Evolutionary conservation across 2,113 vertebrate species (phyloP), one percentile per base, ranked within the genome.

Genomic region (Pantherophis guttatus): DNA sequence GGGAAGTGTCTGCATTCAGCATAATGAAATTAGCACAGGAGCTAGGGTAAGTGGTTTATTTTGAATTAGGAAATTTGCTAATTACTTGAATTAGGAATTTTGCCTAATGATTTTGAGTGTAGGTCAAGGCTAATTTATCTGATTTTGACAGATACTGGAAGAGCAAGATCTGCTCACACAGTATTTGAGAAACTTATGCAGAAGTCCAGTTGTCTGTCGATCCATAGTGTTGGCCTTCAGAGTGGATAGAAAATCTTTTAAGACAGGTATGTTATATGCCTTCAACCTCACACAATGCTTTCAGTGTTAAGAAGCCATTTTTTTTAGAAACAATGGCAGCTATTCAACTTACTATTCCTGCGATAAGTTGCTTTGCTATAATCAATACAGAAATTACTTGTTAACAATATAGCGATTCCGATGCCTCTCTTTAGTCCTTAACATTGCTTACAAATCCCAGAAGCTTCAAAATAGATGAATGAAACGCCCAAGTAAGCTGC

Each of bases 1-100:
- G 95, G 98, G 98, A 96, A 97, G 96, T 0, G 33, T 99, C 58
- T 95, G 33, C 58, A 92, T 98, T 44, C 97, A 97, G 70, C 96
- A 97, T 0, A 95, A 96, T 3, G 98, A 98, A 53, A 96, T 94
- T 92, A 96, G 88, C 95, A 96, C 98, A 96, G 94, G 97, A 96
- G 94, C 89, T 0, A 92, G 93, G 94, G 97, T 98, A 81, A 95
- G 97, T 95, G 88, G 1, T 9, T 94, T 93, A 6, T 3, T 92
- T 81, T 87, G 50, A 50, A 54, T 52, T 53, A n/a, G 7, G n/a
- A 33, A 39, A 75, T 75, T 39, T 75, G n/a, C 13, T 33, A 8
- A 57, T 75, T 0, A 44, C 29, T 75, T 89, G 53, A n/a, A 57
- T 17, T 26, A 17, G 91, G 70, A 81, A 48, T 81, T 52, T 33